Percentiles rank a stretch among this genome's conserved stretches.
Conservation (phyloP, 1,140 invertebrate species). For the Melipona quadrifasciata region DNA sequence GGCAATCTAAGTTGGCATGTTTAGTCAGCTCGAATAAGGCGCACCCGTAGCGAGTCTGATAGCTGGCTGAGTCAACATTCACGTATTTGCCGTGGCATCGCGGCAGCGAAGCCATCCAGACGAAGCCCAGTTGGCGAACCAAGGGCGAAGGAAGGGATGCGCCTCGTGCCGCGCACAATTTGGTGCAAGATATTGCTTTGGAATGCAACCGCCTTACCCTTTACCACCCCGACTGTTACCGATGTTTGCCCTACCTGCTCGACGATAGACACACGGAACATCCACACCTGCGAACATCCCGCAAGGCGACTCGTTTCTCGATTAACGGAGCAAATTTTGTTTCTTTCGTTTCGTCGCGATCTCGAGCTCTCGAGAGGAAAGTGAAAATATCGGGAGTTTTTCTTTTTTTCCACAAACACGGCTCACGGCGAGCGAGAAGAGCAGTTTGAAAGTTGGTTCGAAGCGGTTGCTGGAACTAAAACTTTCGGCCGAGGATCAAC, state of each 20-base stretch:
- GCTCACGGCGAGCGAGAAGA: no score
- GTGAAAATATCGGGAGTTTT: background rate
- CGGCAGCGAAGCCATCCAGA: constrained; percentile 66
- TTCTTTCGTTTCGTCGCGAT: background rate
- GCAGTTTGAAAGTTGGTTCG: background rate
- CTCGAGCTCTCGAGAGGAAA: background rate
- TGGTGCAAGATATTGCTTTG: constrained; percentile 73
- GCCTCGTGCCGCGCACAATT: constrained; percentile 70
- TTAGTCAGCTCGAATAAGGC: constrained; percentile 74
- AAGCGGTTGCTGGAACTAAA: background rate
- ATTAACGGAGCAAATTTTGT: background rate
- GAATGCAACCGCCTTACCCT: constrained; percentile 67
- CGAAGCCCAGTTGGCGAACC: constrained; percentile 65
- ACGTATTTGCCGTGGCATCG: constrained; percentile 73
- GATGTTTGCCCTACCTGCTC: constrained; percentile 69
- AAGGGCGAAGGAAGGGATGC: constrained; percentile 54
- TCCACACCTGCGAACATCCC: constrained; percentile 24
- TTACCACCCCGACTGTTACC: constrained; percentile 66
- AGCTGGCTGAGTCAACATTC: constrained; percentile 75
- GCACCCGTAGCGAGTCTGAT: constrained; percentile 67
- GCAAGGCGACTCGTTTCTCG: background rate
- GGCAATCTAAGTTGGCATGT: constrained; percentile 76
- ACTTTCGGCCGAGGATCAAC: no score
- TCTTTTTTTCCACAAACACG: no score
- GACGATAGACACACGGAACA: constrained; percentile 40